Conservation (phyloP, 2,113 vertebrate genomes). For the Trogon surrucura region DNA sequence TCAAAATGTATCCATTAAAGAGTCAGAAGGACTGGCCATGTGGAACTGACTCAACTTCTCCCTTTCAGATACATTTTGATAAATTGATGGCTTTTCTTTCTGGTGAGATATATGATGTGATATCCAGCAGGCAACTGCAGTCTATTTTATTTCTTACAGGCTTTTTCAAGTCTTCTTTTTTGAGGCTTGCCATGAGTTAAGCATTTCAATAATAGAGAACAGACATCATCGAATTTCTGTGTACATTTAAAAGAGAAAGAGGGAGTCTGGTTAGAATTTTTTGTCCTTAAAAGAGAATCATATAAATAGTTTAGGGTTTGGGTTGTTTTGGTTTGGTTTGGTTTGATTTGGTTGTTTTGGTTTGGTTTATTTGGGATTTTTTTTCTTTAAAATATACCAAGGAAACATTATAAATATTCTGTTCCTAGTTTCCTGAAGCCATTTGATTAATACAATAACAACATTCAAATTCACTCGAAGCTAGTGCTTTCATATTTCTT, state of each 20-base stretch:
- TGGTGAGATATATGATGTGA: slow-evolving; percentile 84
- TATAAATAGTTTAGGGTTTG: slow-evolving; percentile 13
- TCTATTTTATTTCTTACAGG: slow-evolving; percentile 72
- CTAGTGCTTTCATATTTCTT: slow-evolving; percentile 54
- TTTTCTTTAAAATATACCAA: slow-evolving; percentile 1
- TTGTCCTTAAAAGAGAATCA: slow-evolving; percentile 53
- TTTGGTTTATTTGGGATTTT: slow-evolving; percentile 40
- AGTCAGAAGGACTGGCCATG: slow-evolving; percentile 61
- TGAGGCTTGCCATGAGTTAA: slow-evolving; percentile 91
- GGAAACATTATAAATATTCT: slow-evolving; percentile 26
- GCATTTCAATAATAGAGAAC: slow-evolving; percentile 97
- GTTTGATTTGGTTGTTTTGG: slow-evolving; percentile 10
- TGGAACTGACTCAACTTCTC: slow-evolving; percentile 59
- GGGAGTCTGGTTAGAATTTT: slow-evolving; percentile 53
- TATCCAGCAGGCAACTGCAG: slow-evolving; percentile 84
- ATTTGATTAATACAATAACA: slow-evolving; percentile 46
- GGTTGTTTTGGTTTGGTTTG: not conserved
- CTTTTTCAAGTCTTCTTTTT: slow-evolving; percentile 73
- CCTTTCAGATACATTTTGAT: slow-evolving; percentile 92
- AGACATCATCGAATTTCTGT: slow-evolving; percentile 99
- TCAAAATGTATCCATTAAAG: slow-evolving; percentile 91
- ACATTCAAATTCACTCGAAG: slow-evolving; percentile 39
- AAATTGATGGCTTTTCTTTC: slow-evolving; percentile 85
- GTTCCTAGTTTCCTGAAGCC: slow-evolving; percentile 50
- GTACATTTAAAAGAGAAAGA: slow-evolving; percentile 77